phyloP scores from a whole-genome alignment of 2,113 vertebrate genomes.

The Barbus barbus region DNA sequence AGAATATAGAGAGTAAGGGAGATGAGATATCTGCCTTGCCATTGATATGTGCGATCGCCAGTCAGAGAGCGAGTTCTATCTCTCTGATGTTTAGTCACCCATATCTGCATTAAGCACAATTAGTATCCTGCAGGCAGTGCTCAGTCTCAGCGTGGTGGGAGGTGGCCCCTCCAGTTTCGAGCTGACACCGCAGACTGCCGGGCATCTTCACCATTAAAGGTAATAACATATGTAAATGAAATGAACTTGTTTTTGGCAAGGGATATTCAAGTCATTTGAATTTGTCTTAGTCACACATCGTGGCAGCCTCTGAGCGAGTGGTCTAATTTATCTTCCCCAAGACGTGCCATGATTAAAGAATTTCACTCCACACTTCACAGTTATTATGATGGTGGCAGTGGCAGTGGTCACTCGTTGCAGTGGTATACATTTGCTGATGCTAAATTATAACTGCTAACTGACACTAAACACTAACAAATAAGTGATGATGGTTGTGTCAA shows the following conservation, averaged over 20 bases:
- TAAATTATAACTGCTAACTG: neutral
- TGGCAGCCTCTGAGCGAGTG: constrained; percentile 19
- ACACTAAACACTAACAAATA: neutral
- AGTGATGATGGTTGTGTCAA: neutral
- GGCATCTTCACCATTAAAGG: constrained; percentile 39
- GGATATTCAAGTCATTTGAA: constrained; percentile 37
- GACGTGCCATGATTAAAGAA: constrained; percentile 38
- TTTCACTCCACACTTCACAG: neutral
- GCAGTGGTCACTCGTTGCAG: neutral
- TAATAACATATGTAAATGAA: constrained; percentile 16
- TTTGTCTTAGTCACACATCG: constrained; percentile 25
- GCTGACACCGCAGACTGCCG: constrained; percentile 14
- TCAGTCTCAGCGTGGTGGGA: constrained; percentile 24
- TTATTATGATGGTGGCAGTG: neutral
- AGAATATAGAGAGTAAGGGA: neutral
- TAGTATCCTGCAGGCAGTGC: constrained; percentile 38
- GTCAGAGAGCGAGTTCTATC: constrained; percentile 21
- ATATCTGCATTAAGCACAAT: constrained; percentile 40
- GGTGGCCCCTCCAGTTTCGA: constrained; percentile 33
- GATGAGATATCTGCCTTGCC: neutral
- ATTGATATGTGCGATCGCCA: constrained; percentile 1
- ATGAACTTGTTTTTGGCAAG: constrained; percentile 20
- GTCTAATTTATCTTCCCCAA: constrained; percentile 24
- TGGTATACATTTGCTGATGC: too few species aligned
- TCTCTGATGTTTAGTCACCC: constrained; percentile 44